Conservation (phyloP, 2,113 vertebrate species). For the Symphodus melops region DNA sequence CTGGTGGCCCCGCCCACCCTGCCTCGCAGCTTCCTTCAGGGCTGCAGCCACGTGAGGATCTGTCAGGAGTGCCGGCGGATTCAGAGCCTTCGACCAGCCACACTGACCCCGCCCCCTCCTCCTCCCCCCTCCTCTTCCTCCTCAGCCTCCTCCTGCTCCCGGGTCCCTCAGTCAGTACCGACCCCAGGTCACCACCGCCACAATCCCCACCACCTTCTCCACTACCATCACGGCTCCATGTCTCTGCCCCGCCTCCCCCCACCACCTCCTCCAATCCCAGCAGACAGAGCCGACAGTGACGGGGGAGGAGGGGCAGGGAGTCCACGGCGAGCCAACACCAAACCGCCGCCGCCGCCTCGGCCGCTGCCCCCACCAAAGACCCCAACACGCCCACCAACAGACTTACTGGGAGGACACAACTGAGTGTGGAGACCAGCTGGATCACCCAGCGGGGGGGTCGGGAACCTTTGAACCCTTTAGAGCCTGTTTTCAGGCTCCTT, state of each 20-base stretch:
- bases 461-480: constrained; percentile 2
- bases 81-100: constrained; percentile 84
- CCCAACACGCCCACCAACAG: constrained; percentile 73
- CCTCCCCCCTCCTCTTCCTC: constrained; percentile 53
- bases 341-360: constrained; percentile 79
- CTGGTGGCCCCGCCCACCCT: constrained; percentile 65
- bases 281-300: constrained; percentile 73
- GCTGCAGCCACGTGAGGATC: constrained; percentile 81
- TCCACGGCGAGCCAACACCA: constrained; percentile 78
- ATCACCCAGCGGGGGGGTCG: neutral
- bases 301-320: constrained; percentile 83
- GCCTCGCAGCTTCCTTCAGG: constrained; percentile 62
- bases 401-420: constrained; percentile 73
- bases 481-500: constrained; percentile 30
- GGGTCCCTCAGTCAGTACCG: constrained; percentile 46
- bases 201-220: constrained; percentile 57
- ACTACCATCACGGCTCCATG: constrained; percentile 67
- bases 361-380: constrained; percentile 87
- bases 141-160: constrained; percentile 70
- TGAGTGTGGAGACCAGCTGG: constrained; percentile 38
- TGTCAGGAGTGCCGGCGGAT: constrained; percentile 90
- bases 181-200: constrained; percentile 30
- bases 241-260: constrained; percentile 73
- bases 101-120: constrained; percentile 41
- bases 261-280: constrained; percentile 51